Evolutionary conservation across 2,113 vertebrate genomes (phyloP), one percentile per base, ranked within the genome.

Genomic region (Syngnathus typhle): DNA sequence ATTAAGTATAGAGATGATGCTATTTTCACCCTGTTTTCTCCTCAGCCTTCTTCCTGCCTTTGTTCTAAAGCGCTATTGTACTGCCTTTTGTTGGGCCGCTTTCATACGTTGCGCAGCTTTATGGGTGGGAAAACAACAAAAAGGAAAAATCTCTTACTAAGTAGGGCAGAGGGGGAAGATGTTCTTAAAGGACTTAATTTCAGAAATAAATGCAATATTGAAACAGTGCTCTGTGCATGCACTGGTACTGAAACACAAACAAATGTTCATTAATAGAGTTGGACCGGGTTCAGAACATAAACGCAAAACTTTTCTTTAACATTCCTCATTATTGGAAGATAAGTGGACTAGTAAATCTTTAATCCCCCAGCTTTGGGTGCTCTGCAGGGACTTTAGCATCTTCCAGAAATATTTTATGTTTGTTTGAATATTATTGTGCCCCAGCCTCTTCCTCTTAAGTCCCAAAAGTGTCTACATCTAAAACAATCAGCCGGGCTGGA

Each of bases 1-100:
- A 94, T 96, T 98, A 95, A 94, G 93, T 98, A 96, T 95, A 88
- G 90, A 91, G 91, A 92, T 91, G 92, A 91, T 94, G 92, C 92
- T 92, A 91, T 89, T 91, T 89, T 89, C 88, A 84, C 87, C 87
- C 83, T 74, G 68, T 82, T 88, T 87, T 72, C 79, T 83, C 76
- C 80, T 82, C 83, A 81, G 82, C 90, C 83, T 90, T 83, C 79
- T 87, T 88, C 79, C 83, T 84, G 79, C 85, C 84, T 90, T 89
- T 91, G 87, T 89, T 87, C 87, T 73, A 78, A 83, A 82, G 89
- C 84, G 77, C 87, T 81, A 89, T 91, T 91, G 86, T 89, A 68
- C 82, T 81, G 72, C 67, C 87, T 89, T 89, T 89, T 84, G 84
- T 88, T 91, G 77, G 56, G 56, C 71, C 66, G 80, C 88, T 89